Evolutionary conservation across 2,888 invertebrate genomes (phyloP).

Genomic region (Apodemia hepburni): DNA sequence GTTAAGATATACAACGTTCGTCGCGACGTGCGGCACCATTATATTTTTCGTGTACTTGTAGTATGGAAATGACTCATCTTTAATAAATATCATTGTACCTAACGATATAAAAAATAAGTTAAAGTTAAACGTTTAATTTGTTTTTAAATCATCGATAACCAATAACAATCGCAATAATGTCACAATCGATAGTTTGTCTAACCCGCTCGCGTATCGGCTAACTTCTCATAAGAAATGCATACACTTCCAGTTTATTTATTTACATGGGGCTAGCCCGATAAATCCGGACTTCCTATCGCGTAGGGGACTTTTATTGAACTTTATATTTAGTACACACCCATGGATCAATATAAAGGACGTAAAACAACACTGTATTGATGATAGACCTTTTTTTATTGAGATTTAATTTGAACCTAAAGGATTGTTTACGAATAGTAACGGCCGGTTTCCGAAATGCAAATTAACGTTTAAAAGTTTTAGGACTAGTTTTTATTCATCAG

Average conservation of each 20-base stretch:
- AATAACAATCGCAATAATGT: conserved; percentile 15
- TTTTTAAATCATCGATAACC: conserved; percentile 1
- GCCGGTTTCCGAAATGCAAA: too few species aligned
- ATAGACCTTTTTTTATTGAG: conserved; percentile 13
- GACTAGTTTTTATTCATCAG: too few species aligned
- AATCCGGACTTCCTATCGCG: conserved; percentile 69
- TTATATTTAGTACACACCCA: conserved; percentile 71
- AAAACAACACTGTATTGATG: conserved; percentile 46
- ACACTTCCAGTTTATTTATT: conserved; percentile 73
- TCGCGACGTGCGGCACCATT: too few species aligned
- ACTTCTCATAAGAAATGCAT: conserved; percentile 75
- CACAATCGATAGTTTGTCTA: conserved; percentile 61
- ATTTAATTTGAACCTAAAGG: conserved; percentile 4
- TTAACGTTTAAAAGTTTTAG: too few species aligned
- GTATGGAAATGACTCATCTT: too few species aligned
- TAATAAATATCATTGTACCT: too few species aligned
- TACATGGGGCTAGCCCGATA: conserved; percentile 76
- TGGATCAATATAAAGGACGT: conserved; percentile 64
- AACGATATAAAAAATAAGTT: too few species aligned
- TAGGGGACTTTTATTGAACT: conserved; percentile 76
- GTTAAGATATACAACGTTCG: too few species aligned
- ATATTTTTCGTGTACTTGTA: too few species aligned
- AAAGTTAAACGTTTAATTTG: too few species aligned
- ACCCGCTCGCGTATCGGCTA: conserved; percentile 49
- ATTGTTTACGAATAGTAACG: not conserved